Percentiles rank a stretch among this genome's conserved stretches.
These are phyloP conservation scores for Trichoplusia ni DNA, from an alignment of 1,140 invertebrate species.

Conservation along the genomic window DNA sequence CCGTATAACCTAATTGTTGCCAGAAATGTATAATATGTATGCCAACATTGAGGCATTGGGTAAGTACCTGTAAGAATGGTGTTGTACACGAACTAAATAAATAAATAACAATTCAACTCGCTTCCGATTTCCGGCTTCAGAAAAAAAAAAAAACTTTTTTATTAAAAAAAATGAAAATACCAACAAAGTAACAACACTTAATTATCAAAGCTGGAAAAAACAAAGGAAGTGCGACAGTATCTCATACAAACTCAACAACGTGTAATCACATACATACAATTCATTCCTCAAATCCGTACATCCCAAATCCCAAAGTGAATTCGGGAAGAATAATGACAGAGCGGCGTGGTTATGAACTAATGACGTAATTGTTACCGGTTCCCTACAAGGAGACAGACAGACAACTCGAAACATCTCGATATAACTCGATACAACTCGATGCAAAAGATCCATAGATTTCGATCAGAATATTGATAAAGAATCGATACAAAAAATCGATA, in stretches of 20 bases:
- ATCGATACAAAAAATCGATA: conserved; percentile 9
- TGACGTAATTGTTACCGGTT: conserved; percentile 16
- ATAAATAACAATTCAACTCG: too few relatives aligned
- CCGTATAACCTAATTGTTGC: too few relatives aligned
- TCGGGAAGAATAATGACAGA: conserved; percentile 24
- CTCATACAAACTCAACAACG: neutral
- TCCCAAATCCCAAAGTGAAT: neutral
- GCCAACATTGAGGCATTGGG: too few relatives aligned
- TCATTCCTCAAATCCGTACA: conserved; percentile 10
- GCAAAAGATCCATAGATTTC: conserved; percentile 2
- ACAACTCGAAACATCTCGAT: neutral
- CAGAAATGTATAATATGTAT: too few relatives aligned
- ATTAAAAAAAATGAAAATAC: too few relatives aligned
- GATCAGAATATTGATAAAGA: conserved; percentile 1
- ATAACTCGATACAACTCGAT: neutral
- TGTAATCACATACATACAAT: neutral
- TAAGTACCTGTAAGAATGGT: too few relatives aligned
- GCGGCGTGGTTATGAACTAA: conserved; percentile 20
- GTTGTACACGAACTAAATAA: too few relatives aligned
- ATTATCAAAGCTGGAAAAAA: neutral
- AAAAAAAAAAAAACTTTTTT: too few relatives aligned
- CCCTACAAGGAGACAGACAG: conserved; percentile 1
- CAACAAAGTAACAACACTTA: neutral
- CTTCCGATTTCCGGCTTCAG: too few relatives aligned
- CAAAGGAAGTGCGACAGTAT: too few relatives aligned